phyloP scores from a whole-genome alignment of 2,888 invertebrate genomes.

The Brassicogethes aeneus region DNA sequence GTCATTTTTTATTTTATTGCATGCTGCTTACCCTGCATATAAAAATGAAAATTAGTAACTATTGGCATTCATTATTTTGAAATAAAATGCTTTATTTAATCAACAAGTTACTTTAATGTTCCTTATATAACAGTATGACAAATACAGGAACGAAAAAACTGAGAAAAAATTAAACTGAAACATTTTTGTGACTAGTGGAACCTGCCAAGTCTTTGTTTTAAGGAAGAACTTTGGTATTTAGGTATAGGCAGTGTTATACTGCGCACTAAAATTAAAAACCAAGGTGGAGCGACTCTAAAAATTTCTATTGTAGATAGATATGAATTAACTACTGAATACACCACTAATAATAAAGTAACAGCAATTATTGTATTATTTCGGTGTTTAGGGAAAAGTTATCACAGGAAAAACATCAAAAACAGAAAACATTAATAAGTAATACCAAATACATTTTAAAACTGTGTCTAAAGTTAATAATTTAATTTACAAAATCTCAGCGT shows the following conservation, averaged over 20 bases:
- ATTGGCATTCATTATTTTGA: conserved; percentile 1
- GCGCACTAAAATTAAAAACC: no score
- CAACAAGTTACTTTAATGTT: conserved; percentile 17
- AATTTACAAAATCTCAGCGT: neutral
- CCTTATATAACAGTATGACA: conserved; percentile 13
- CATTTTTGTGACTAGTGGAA: conserved; percentile 23
- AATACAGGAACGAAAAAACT: conserved; percentile 18
- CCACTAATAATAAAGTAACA: neutral
- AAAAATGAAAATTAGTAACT: neutral
- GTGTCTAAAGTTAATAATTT: neutral
- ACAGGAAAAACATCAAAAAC: conserved; percentile 24
- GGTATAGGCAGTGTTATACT: conserved; percentile 2
- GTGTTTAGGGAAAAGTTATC: conserved; percentile 15
- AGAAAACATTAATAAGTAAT: conserved; percentile 15
- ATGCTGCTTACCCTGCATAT: conserved; percentile 1
- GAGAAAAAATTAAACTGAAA: conserved; percentile 14
- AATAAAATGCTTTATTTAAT: conserved; percentile 7
- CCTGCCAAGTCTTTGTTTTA: conserved; percentile 25
- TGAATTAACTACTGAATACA: no score
- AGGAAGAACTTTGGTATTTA: conserved; percentile 18
- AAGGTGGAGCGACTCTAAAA: no score
- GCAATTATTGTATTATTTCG: conserved; percentile 4
- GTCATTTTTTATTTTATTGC: conserved; percentile 2
- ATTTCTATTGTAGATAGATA: no score
- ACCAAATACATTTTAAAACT: neutral